Conservation (phyloP, 2,888 invertebrate species). For the Podotricha telesiphe region DNA sequence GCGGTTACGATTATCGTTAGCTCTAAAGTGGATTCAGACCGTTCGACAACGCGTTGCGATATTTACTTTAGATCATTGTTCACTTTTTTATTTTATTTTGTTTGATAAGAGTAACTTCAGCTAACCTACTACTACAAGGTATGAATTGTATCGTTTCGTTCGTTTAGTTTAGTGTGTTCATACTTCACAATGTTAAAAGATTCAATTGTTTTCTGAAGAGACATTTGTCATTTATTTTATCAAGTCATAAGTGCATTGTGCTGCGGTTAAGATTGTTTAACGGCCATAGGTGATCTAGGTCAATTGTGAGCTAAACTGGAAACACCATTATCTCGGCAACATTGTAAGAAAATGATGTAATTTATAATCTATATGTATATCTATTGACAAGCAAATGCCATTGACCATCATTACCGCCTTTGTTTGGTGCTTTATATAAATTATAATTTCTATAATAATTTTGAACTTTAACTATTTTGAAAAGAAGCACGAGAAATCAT, state of each 20-base stretch:
- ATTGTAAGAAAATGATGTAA: constrained; percentile 67
- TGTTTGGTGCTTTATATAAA: constrained; percentile 63
- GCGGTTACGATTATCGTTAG: constrained; percentile 45
- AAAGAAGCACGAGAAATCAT: too few relatives aligned
- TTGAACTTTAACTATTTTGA: too few relatives aligned
- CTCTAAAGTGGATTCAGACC: constrained; percentile 57
- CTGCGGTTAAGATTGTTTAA: constrained; percentile 68
- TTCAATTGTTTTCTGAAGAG: constrained; percentile 65
- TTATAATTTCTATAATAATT: constrained; percentile 51
- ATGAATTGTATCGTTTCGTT: constrained; percentile 70
- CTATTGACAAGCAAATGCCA: constrained; percentile 57
- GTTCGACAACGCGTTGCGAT: constrained; percentile 64
- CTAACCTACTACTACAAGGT: constrained; percentile 62
- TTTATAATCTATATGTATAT: constrained; percentile 33
- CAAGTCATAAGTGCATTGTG: constrained; percentile 52
- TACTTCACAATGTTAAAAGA: constrained; percentile 67
- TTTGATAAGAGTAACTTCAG: constrained; percentile 79
- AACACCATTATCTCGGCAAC: constrained; percentile 64
- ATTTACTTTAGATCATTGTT: constrained; percentile 76
- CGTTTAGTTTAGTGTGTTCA: constrained; percentile 68
- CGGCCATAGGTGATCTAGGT: constrained; percentile 68
- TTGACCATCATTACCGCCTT: constrained; percentile 57
- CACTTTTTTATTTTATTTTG: constrained; percentile 75
- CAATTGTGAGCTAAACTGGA: constrained; percentile 71
- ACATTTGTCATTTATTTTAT: constrained; percentile 58